These are phyloP conservation scores for Bombus sibiricus DNA, from an alignment of 1,140 invertebrate species.

Conservation along the genomic window DNA sequence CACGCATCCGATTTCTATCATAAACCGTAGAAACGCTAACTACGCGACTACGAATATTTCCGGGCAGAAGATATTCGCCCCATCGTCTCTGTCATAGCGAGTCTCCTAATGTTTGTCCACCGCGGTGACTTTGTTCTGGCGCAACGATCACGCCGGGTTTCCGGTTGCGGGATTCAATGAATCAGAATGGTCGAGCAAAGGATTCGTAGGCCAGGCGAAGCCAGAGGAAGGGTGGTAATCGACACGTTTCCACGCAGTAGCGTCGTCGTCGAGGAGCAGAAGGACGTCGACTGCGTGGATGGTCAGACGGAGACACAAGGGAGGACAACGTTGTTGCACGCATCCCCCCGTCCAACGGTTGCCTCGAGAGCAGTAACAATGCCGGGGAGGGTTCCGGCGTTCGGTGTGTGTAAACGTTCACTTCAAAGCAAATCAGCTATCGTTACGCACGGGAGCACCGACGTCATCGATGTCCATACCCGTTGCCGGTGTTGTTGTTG, in stretches of 20 bases:
- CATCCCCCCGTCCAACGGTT: neutral
- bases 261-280: slow-evolving; percentile 23
- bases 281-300: slow-evolving; percentile 3
- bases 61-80: neutral
- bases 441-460: slow-evolving; percentile 64
- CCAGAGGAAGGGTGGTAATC: slow-evolving; percentile 44
- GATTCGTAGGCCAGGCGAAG: slow-evolving; percentile 12
- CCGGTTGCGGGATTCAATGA: slow-evolving; percentile 48
- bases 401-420: slow-evolving; percentile 62
- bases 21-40: neutral
- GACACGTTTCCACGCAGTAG: slow-evolving; percentile 47
- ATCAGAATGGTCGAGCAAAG: slow-evolving; percentile 57
- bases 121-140: slow-evolving; percentile 41
- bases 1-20: neutral
- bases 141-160: slow-evolving; percentile 25
- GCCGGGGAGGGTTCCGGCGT: slow-evolving; percentile 35
- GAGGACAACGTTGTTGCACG: slow-evolving; percentile 29
- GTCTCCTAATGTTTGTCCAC: slow-evolving; percentile 50
- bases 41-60: neutral
- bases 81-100: neutral
- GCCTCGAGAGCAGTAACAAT: slow-evolving; percentile 46
- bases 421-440: slow-evolving; percentile 66
- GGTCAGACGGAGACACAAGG: slow-evolving; percentile 6
- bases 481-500: slow-evolving; percentile 25
- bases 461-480: slow-evolving; percentile 51